These are phyloP conservation scores for Cricetomys ansorgei DNA, from an alignment of 2,113 vertebrate species.

Conservation along the genomic window DNA sequence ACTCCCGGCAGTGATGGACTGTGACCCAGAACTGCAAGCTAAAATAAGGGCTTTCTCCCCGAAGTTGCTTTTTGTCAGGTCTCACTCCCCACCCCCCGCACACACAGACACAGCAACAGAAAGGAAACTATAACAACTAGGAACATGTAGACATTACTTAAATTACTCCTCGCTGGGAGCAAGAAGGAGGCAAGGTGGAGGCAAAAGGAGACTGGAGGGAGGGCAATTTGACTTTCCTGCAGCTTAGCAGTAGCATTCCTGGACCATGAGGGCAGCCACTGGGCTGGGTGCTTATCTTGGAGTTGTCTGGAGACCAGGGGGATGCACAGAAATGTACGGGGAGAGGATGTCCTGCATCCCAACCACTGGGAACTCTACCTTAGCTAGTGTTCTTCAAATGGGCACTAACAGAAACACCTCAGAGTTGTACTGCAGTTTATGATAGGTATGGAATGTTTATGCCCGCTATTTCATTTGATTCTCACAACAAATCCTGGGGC, in stretches of 20 bases:
- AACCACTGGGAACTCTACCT: background rate
- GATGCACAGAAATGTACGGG: background rate
- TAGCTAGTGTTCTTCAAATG: background rate
- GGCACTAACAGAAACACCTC: rapidly evolving
- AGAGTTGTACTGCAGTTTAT: background rate
- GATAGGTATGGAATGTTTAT: background rate
- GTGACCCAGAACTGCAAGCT: background rate
- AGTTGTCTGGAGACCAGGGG: background rate
- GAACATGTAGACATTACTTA: background rate
- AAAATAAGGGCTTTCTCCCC: background rate
- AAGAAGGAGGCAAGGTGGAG: no score
- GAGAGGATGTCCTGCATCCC: background rate
- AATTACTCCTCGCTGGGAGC: background rate
- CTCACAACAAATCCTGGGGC: background rate
- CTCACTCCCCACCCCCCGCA: no score
- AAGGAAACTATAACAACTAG: background rate
- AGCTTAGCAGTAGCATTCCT: background rate
- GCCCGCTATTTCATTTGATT: background rate
- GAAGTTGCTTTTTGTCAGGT: background rate
- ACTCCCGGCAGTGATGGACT: background rate
- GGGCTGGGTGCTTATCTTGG: background rate
- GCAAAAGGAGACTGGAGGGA: background rate
- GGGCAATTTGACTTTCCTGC: background rate
- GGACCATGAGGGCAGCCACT: background rate
- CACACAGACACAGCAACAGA: background rate